Conservation (phyloP, 1,140 invertebrate genomes). For the Mya arenaria region DNA sequence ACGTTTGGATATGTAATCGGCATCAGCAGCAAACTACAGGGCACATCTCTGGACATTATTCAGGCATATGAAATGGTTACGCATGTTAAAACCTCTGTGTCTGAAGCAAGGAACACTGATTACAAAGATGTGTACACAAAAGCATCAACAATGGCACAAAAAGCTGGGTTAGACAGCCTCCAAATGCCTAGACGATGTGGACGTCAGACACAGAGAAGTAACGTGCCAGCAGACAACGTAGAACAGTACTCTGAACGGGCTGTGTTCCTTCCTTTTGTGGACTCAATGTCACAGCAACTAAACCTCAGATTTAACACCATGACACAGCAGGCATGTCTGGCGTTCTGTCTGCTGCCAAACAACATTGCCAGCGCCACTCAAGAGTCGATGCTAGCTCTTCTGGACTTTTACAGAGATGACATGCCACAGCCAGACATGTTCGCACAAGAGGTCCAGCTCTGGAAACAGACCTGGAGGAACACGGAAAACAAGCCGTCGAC, state of each 20-base stretch:
- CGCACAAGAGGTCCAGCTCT: too few relatives aligned
- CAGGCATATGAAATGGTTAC: slow-evolving; percentile 51
- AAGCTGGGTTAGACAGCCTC: neutral
- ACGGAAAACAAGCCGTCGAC: too few relatives aligned
- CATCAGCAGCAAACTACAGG: slow-evolving; percentile 51
- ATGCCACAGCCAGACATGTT: too few relatives aligned
- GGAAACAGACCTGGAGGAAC: too few relatives aligned
- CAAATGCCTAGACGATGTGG: slow-evolving; percentile 15
- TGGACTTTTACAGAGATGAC: too few relatives aligned
- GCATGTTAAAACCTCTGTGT: slow-evolving; percentile 4
- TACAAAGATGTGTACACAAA: neutral
- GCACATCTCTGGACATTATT: slow-evolving; percentile 41
- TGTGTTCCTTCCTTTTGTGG: slow-evolving; percentile 19
- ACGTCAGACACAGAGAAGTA: slow-evolving; percentile 4
- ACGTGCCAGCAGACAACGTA: neutral
- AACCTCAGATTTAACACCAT: slow-evolving; percentile 2
- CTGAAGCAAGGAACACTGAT: neutral
- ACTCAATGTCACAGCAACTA: slow-evolving; percentile 5
- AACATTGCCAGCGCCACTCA: too few relatives aligned
- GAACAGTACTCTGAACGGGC: slow-evolving; percentile 4
- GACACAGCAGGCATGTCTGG: too few relatives aligned
- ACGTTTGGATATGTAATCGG: slow-evolving; percentile 37
- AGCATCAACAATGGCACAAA: neutral
- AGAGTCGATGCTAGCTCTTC: too few relatives aligned
- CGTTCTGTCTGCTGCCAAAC: too few relatives aligned